A percentile compares a stretch with the other conserved stretches of the same genome.
phyloP scores from a whole-genome alignment of 2,888 invertebrate species.

The Caenorhabditis sp. region DNA sequence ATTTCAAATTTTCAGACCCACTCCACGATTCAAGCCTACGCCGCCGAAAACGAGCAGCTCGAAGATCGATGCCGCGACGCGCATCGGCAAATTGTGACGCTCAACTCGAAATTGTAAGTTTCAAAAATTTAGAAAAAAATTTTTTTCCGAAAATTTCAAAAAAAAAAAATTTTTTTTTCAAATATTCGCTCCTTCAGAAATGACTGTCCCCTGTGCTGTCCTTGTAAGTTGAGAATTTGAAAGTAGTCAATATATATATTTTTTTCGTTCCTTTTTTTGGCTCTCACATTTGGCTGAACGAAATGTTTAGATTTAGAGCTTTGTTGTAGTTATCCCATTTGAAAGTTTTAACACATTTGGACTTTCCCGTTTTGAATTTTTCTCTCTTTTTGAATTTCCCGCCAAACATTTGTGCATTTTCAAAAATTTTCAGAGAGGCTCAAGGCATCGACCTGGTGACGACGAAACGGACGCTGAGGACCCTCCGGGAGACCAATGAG shows the following conservation, averaged over 20 bases:
- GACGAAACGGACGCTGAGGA: constrained; percentile 54
- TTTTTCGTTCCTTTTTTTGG: constrained; percentile 1
- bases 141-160: background rate
- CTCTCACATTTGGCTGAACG: background rate
- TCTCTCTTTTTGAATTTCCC: background rate
- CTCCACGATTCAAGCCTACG: constrained; percentile 62
- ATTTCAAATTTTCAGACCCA: constrained; percentile 44
- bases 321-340: background rate
- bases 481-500: constrained; percentile 42
- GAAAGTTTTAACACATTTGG: background rate
- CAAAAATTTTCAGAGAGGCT: constrained; percentile 62
- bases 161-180: too few species aligned
- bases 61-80: constrained; percentile 58
- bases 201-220: constrained; percentile 65
- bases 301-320: background rate
- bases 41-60: constrained; percentile 61
- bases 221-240: constrained; percentile 49
- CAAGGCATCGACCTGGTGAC: constrained; percentile 64
- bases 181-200: constrained; percentile 59
- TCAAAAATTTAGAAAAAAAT: background rate
- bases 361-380: background rate
- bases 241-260: too few species aligned
- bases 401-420: background rate
- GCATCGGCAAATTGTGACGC: constrained; percentile 47
- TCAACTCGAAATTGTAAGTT: constrained; percentile 66